Percentiles rank a stretch among this genome's conserved stretches.
Evolutionary conservation across 2,888 invertebrate species (phyloP).

Genomic region (Eupithecia tripunctaria): DNA sequence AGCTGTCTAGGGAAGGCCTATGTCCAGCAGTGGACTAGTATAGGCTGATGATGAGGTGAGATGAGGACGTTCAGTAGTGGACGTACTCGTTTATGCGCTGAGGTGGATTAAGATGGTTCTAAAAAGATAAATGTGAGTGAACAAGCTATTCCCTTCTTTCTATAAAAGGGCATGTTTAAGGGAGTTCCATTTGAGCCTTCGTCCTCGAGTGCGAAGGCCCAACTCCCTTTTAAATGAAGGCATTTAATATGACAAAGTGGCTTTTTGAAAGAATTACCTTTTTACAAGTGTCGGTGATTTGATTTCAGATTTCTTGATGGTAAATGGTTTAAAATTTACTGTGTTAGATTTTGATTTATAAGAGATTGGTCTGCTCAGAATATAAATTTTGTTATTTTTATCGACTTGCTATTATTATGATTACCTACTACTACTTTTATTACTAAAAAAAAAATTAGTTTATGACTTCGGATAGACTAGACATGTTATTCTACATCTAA

Average conservation of each 20-base stretch:
- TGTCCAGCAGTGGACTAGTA: too few relatives aligned
- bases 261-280: constrained; percentile 21
- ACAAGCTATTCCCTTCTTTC: not conserved
- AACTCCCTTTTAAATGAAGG: constrained; percentile 24
- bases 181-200: constrained; percentile 25
- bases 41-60: too few relatives aligned
- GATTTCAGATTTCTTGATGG: constrained; percentile 10
- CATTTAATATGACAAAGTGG: constrained; percentile 28
- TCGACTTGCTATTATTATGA: too few relatives aligned
- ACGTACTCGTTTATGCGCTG: too few relatives aligned
- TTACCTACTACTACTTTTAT: too few relatives aligned
- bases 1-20: too few relatives aligned
- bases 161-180: constrained; percentile 14
- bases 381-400: not conserved
- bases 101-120: too few relatives aligned
- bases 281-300: constrained; percentile 11
- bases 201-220: constrained; percentile 21
- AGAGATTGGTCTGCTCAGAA: not conserved
- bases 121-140: too few relatives aligned
- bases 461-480: too few relatives aligned
- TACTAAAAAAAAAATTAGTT: too few relatives aligned
- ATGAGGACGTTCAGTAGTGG: too few relatives aligned
- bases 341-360: constrained; percentile 6
- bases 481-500: too few relatives aligned
- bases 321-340: not conserved